Evolutionary conservation across 2,113 vertebrate genomes (phyloP).

Genomic region (Xenus cinereus): DNA sequence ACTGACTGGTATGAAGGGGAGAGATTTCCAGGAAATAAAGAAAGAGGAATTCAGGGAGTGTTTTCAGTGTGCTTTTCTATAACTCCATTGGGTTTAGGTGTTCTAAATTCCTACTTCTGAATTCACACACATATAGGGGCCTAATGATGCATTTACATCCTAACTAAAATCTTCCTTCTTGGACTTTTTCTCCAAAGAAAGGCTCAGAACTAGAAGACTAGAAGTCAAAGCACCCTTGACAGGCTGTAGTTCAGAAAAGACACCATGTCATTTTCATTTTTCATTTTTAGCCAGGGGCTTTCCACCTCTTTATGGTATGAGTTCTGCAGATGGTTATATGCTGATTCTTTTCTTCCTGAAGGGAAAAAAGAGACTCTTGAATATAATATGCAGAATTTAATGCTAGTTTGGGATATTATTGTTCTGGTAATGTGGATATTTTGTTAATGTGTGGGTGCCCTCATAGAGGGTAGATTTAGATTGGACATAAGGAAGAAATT

Average conservation of each 20-base stretch:
- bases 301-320: not conserved
- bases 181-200: not conserved
- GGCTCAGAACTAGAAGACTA: not conserved
- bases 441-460: too few species aligned
- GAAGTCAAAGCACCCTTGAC: not conserved
- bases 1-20: not conserved
- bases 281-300: not conserved
- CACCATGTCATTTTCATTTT: not conserved
- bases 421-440: not conserved
- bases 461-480: too few species aligned
- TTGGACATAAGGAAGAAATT: too few species aligned
- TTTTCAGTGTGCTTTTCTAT: not conserved
- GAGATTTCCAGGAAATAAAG: not conserved
- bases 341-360: not conserved
- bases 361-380: not conserved
- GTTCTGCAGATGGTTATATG: not conserved
- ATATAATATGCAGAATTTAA: not conserved
- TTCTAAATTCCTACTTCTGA: not conserved
- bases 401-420: not conserved
- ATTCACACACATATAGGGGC: not conserved
- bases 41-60: not conserved
- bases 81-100: not conserved
- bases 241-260: not conserved
- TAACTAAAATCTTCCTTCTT: accelerated
- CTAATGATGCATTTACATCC: not conserved